Base-by-base conservation (phyloP, 2,797 vertebrate species). In the Spondyliosoma cantharus region DNA sequence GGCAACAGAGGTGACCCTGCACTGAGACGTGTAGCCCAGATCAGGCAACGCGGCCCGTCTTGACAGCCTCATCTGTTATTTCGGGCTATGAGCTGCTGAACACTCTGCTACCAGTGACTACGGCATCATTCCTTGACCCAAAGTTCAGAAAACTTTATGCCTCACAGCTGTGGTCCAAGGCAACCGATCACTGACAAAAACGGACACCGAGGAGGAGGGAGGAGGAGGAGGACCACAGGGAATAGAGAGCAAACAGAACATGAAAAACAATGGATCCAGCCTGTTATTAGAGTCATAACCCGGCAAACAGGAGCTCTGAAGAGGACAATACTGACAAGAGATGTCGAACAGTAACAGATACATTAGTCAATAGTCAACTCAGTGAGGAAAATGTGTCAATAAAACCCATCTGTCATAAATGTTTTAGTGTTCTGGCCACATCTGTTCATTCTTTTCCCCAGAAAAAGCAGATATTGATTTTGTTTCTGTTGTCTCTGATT, bases 51-150 rank as follows among this genome's bases (percentile, higher is more conserved):
- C 17, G 5, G 20, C 25, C 19, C 50, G 15, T 19, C 37, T 22
- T 57, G 79, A 86, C 71, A 78, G 71, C 24, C 81, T 78, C 70
- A 84, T 91, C 65, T 48, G 60, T 90, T 75, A 85, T 70, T 27
- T 50, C 58, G 69, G 50, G 27, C 45, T 20, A 43, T 19, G 22
- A 63, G 66, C 25, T 45, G 63, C 29, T 42, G 45, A 54, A 74
- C n/a, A 32, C 49, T 74, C 49, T 19, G 22, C 49, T 49, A 5
- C 27, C 27, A 3, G 37, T 53, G 46, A 42, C 78, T 48, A 63
- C 57, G 48, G 62, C 74, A 75, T 76, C 61, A 60, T 52, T 58
- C 56, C 37, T 56, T 43, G 42, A 83, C 71, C 50, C 32, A n/a
- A 61, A 45, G 71, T 25, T 72, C 59, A 81, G 29, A 72, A 56